Evolutionary conservation across 2,113 vertebrate species (phyloP), one percentile per base, ranked within the genome.

Genomic region (Mormyrus iriodes): DNA sequence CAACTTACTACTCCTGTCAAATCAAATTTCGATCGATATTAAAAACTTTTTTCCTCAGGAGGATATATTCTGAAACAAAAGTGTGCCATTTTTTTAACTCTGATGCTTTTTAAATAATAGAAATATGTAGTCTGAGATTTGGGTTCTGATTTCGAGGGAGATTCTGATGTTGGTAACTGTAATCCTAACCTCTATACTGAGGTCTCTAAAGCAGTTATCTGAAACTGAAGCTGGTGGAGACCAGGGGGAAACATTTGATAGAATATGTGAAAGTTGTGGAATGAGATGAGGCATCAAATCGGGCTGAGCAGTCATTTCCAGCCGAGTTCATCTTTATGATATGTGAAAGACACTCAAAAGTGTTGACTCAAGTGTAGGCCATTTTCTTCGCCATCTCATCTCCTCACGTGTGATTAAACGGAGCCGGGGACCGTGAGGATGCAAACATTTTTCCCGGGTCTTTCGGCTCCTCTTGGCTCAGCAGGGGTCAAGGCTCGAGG

Each of bases 271-370:
- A 93, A 91, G 87, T 61, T 48, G 31, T 90, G 90, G n/a, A 91
- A 83, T 90, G 1, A 27, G 89, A 87, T 91, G 88, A 89, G 89
- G 84, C 85, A 84, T n/a, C 85, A n/a, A 87, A 89, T 94, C 90
- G 86, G 89, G 85, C 92, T 90, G 89, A 91, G 90, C 92, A 86
- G 92, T 87, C 19, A 86, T 89, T 91, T 91, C 53, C 88, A 73
- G 3, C 61, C 88, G 91, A 91, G 87, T 61, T 87, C 86, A 61
- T 88, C 90, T 93, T 93, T 86, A 91, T 92, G 13, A 91, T 92
- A 91, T n/a, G 58, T 86, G 49, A 83, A 49, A 82, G 53, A 58
- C 89, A 89, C 58, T 90, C 87, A 5, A 85, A 90, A 91, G 89
- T 76, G 24, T 86, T 90, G 89, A 82, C 84, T 86, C 86, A 85